Percentiles rank a stretch among this genome's conserved stretches.
These are phyloP conservation scores for Tragelaphus imberbis DNA, from an alignment of 2,113 vertebrate species.

Conservation along the genomic window DNA sequence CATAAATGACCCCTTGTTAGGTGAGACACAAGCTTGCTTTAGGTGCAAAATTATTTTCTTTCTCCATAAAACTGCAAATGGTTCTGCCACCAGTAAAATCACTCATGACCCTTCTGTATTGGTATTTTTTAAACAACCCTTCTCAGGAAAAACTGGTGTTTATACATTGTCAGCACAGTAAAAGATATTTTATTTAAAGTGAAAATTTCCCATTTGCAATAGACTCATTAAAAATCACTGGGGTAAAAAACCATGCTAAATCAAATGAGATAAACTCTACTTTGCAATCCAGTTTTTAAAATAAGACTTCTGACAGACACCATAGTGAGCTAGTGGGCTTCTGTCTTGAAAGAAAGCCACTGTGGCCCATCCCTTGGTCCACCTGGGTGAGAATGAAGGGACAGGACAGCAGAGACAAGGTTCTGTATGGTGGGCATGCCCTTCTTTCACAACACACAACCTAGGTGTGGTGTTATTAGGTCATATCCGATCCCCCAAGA, in stretches of 20 bases:
- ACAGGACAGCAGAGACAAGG: background rate
- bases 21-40: background rate
- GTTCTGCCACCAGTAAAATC: background rate
- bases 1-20: background rate
- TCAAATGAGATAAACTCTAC: background rate
- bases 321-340: background rate
- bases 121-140: background rate
- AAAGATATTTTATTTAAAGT: background rate
- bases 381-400: background rate
- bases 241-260: background rate
- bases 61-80: background rate
- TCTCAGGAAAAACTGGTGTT: background rate
- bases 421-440: no score
- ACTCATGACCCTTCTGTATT: background rate
- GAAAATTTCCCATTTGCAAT: background rate
- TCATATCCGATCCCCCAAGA: background rate
- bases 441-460: accelerated
- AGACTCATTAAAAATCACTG: background rate
- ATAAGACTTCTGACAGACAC: background rate
- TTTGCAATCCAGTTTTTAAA: background rate
- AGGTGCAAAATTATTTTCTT: background rate
- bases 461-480: background rate
- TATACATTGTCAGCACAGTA: background rate
- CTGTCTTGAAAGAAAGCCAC: background rate
- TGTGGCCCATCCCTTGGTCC: background rate